Percentiles rank a stretch among this genome's conserved stretches.
Conservation (phyloP, 2,113 vertebrate genomes). For the Aegotheles bennettii region DNA sequence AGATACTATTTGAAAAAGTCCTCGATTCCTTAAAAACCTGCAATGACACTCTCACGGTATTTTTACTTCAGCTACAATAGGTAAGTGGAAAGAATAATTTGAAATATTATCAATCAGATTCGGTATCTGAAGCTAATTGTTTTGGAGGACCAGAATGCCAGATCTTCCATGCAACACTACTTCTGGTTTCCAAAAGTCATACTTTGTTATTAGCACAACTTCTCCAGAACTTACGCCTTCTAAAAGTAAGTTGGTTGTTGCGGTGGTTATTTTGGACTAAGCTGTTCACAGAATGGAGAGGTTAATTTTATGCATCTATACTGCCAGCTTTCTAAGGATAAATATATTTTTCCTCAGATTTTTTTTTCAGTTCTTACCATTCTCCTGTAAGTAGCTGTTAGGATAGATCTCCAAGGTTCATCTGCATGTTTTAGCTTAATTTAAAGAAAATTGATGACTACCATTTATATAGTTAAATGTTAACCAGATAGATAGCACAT, state of each 20-base stretch:
- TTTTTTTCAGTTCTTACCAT: background rate
- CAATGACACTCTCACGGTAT: background rate
- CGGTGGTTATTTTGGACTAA: background rate
- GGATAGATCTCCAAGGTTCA: background rate
- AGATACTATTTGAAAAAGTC: background rate
- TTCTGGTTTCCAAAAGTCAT: background rate
- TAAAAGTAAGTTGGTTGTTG: background rate
- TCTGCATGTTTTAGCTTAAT: background rate
- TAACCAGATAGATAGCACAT: background rate
- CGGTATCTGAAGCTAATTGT: background rate
- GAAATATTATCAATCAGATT: background rate
- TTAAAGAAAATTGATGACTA: background rate
- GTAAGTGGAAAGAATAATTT: background rate
- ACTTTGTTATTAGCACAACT: background rate
- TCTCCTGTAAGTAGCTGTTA: background rate
- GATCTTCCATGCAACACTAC: background rate
- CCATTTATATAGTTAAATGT: background rate
- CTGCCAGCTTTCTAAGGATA: background rate
- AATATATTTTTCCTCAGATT: background rate
- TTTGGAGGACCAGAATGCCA: background rate
- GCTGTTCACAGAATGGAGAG: background rate
- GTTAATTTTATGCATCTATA: background rate
- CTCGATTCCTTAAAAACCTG: background rate
- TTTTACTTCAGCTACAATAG: background rate
- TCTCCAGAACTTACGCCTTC: background rate